phyloP scores from a whole-genome alignment of 2,888 invertebrate species.

The Ochropleura leucogaster region DNA sequence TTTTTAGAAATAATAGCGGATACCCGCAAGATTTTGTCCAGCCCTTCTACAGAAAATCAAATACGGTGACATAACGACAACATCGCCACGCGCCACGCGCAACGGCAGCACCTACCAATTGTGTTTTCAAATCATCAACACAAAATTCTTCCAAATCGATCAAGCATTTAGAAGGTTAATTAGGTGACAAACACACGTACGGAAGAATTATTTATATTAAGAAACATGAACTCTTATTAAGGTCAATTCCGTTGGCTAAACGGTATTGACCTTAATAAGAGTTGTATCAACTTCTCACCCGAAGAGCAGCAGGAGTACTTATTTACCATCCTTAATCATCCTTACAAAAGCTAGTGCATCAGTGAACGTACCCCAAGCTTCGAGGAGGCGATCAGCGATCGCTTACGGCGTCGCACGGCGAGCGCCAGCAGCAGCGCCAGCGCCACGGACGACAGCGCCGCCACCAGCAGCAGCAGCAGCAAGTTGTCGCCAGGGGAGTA shows the following conservation, averaged over 20 bases:
- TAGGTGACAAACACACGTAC: too few relatives aligned
- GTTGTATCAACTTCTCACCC: background rate
- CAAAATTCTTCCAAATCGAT: too few relatives aligned
- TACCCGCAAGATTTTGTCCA: too few relatives aligned
- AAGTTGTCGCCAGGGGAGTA: slow-evolving; percentile 91
- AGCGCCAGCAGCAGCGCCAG: slow-evolving; percentile 88
- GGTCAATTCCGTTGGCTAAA: background rate
- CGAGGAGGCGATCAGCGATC: slow-evolving; percentile 77
- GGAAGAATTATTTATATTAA: too few relatives aligned
- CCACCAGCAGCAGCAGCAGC: slow-evolving; percentile 89
- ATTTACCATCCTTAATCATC: background rate
- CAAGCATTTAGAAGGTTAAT: too few relatives aligned
- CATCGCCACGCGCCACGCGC: too few relatives aligned
- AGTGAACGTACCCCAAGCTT: slow-evolving; percentile 83
- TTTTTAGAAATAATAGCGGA: background rate
- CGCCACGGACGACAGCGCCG: slow-evolving; percentile 87
- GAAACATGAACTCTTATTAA: background rate
- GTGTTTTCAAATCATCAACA: too few relatives aligned
- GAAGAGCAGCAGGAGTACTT: background rate
- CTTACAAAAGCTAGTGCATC: background rate
- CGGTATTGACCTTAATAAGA: too few relatives aligned
- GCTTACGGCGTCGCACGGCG: slow-evolving; percentile 87
- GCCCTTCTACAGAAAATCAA: too few relatives aligned
- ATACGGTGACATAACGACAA: too few relatives aligned
- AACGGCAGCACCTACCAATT: too few relatives aligned